Evolutionary conservation across 1,140 invertebrate genomes (phyloP).

Genomic region (Achatina immaculata): DNA sequence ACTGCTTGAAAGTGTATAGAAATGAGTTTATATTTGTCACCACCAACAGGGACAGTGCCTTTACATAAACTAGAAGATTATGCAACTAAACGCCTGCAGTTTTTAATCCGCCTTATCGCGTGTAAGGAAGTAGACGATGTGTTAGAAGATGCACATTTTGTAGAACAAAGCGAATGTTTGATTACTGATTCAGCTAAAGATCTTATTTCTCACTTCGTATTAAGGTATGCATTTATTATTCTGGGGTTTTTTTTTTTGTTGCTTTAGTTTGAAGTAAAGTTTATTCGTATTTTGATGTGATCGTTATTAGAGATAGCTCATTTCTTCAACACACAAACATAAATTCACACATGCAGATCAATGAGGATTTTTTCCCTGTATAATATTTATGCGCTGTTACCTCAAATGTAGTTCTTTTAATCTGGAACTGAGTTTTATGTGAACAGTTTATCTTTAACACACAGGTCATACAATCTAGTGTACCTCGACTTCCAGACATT

Average conservation of each 20-base stretch:
- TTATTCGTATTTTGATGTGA: too few relatives aligned
- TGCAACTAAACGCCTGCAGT: slow-evolving; percentile 15
- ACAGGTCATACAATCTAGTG: too few relatives aligned
- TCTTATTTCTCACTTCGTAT: slow-evolving; percentile 9
- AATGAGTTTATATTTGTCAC: slow-evolving; percentile 22
- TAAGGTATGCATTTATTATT: slow-evolving; percentile 22
- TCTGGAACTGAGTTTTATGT: too few relatives aligned
- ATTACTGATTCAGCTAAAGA: slow-evolving; percentile 24
- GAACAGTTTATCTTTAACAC: too few relatives aligned
- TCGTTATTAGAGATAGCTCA: too few relatives aligned
- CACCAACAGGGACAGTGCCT: not conserved
- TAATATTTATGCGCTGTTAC: too few relatives aligned
- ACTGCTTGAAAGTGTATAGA: not conserved
- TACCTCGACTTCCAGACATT: too few relatives aligned
- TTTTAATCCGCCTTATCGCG: slow-evolving; percentile 5
- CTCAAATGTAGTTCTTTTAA: too few relatives aligned
- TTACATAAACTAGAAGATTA: slow-evolving; percentile 26
- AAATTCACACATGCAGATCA: too few relatives aligned
- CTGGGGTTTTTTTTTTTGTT: not conserved
- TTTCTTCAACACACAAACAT: too few relatives aligned
- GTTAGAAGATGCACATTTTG: slow-evolving; percentile 23
- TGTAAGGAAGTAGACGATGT: slow-evolving; percentile 14
- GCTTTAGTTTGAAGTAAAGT: too few relatives aligned
- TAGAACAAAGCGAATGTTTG: slow-evolving; percentile 25
- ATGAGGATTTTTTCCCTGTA: too few relatives aligned